These are phyloP conservation scores for Halcyon senegalensis DNA, from an alignment of 2,113 vertebrate genomes.

Conservation along the genomic window DNA sequence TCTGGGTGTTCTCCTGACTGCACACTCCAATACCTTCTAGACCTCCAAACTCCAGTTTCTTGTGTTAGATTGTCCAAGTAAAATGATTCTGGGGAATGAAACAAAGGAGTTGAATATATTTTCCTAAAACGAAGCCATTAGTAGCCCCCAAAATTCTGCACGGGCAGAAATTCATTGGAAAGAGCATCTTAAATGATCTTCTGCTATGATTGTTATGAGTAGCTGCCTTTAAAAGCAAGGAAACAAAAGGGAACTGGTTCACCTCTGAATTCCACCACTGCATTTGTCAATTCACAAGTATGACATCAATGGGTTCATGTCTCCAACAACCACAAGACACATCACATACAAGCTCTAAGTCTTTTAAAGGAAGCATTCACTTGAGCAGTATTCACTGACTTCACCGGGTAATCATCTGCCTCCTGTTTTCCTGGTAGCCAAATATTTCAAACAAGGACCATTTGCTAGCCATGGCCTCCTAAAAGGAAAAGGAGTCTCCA, in stretches of 20 bases:
- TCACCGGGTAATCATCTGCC: accelerated
- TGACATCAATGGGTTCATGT: neutral
- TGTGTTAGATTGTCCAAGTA: neutral
- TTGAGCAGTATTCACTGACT: neutral
- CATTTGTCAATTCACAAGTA: neutral
- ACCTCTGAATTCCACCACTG: neutral
- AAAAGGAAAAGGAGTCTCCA: neutral
- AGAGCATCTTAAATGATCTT: neutral
- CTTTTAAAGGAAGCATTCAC: neutral
- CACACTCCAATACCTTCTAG: too few species aligned
- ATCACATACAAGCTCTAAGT: accelerated
- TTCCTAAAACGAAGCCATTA: neutral
- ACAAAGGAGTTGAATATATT: neutral
- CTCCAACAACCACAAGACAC: neutral
- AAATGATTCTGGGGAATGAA: neutral
- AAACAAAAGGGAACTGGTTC: neutral
- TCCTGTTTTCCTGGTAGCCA: neutral
- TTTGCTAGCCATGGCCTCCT: neutral
- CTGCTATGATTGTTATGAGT: neutral
- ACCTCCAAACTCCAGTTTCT: neutral
- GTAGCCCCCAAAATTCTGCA: neutral
- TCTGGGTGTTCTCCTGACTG: neutral
- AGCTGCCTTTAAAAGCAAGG: neutral
- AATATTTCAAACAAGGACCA: neutral
- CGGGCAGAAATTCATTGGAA: neutral